Conservation (phyloP, 2,888 invertebrate species). For the Callimorpha dominula region DNA sequence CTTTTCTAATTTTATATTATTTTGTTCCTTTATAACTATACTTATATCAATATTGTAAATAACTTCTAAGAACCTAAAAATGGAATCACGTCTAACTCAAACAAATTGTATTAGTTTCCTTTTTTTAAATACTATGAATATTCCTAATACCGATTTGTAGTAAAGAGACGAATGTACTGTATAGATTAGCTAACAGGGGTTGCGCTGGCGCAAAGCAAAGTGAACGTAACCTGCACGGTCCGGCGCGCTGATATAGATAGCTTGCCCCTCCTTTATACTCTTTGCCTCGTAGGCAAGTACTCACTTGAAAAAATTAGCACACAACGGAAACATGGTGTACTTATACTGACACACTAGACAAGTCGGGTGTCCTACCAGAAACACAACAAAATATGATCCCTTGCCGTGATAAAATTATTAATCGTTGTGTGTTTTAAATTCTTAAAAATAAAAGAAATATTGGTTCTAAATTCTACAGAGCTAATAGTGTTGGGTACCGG, state of each 20-base stretch:
- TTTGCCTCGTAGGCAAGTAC: slow-evolving; percentile 65
- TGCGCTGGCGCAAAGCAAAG: slow-evolving; percentile 65
- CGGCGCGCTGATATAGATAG: slow-evolving; percentile 81
- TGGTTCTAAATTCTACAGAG: not conserved
- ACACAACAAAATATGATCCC: not conserved
- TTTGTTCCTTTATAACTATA: too few species aligned
- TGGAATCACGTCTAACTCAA: too few species aligned
- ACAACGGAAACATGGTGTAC: slow-evolving; percentile 75
- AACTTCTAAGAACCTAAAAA: too few species aligned
- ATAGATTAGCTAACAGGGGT: slow-evolving; percentile 72
- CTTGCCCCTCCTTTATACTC: slow-evolving; percentile 40
- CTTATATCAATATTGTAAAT: too few species aligned
- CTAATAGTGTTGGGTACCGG: too few species aligned
- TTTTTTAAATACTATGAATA: too few species aligned
- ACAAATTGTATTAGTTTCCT: too few species aligned
- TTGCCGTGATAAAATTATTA: not conserved
- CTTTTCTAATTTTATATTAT: too few species aligned
- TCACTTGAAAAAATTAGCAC: slow-evolving; percentile 82
- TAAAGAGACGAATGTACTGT: slow-evolving; percentile 44
- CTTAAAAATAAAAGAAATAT: not conserved
- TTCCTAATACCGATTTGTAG: not conserved
- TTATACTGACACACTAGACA: slow-evolving; percentile 51
- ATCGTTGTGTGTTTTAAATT: not conserved
- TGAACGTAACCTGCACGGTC: slow-evolving; percentile 80
- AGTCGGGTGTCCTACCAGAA: not conserved